Evolutionary conservation across 2,113 vertebrate genomes (phyloP).

Genomic region (Phalacrocorax aristotelis): DNA sequence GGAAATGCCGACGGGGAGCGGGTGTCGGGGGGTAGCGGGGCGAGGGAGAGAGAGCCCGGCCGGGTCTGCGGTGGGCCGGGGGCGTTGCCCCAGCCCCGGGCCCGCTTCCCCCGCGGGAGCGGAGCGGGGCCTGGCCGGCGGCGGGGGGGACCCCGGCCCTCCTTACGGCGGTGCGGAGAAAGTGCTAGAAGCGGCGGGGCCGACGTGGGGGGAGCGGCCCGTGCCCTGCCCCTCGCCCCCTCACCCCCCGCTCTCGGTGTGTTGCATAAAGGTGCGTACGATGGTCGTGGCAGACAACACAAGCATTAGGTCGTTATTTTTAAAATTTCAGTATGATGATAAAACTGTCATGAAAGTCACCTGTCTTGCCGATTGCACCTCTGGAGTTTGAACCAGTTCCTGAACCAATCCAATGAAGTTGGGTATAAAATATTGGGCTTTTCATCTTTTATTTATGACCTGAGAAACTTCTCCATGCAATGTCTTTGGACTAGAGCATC

Average conservation of each 20-base stretch:
- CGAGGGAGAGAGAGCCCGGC: too few relatives aligned
- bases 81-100: background rate
- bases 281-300: background rate
- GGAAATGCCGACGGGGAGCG: too few relatives aligned
- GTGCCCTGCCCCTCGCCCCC: too few relatives aligned
- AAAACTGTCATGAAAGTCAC: accelerated
- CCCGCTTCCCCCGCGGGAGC: too few relatives aligned
- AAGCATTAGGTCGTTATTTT: background rate
- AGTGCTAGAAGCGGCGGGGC: background rate
- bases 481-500: background rate
- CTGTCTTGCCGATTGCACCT: background rate
- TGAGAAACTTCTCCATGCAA: background rate
- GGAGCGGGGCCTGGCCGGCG: background rate
- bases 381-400: background rate
- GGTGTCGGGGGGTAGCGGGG: too few relatives aligned
- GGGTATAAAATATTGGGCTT: background rate
- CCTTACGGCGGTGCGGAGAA: background rate
- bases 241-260: too few relatives aligned
- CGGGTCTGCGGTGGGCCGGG: too few relatives aligned
- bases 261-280: accelerated
- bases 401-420: background rate
- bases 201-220: background rate
- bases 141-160: background rate
- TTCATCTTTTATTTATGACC: constrained; percentile 14
- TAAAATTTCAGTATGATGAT: background rate